A percentile compares a stretch with the other conserved stretches of the same genome.
These are phyloP conservation scores for Collichthys lucidus DNA, from an alignment of 2,113 vertebrate species.

Conservation along the genomic window DNA sequence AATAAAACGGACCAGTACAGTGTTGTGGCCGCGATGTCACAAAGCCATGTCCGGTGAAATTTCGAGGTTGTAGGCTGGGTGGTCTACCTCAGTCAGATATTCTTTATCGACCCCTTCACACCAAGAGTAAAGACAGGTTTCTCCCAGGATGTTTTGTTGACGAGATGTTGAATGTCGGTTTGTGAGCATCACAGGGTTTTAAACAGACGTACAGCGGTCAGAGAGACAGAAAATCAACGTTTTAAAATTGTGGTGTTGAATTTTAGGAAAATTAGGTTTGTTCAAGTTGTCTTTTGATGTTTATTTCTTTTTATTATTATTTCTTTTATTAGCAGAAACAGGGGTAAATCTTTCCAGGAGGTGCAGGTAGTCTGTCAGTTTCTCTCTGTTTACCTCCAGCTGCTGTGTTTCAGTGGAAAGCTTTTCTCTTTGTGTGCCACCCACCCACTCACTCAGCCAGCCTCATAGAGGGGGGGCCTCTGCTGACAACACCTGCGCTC, in stretches of 20 bases:
- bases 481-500: constrained; percentile 65
- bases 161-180: background rate
- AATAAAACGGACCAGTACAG: too few relatives aligned
- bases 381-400: constrained; percentile 38
- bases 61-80: background rate
- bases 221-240: background rate
- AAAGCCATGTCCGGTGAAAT: too few relatives aligned
- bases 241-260: constrained; percentile 10
- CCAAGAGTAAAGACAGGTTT: constrained; percentile 9
- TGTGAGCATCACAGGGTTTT: constrained; percentile 10
- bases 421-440: constrained; percentile 42
- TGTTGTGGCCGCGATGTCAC: too few relatives aligned
- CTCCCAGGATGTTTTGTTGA: background rate
- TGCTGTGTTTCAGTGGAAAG: constrained; percentile 39
- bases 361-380: constrained; percentile 6
- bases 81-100: background rate
- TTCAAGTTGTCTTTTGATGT: background rate
- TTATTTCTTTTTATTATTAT: background rate
- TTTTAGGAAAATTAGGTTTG: background rate
- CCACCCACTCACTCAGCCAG: constrained; percentile 33
- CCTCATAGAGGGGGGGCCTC: constrained; percentile 57
- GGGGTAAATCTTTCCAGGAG: background rate
- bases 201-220: background rate
- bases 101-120: constrained; percentile 1
- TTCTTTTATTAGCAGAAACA: constrained; percentile 3